Conservation (phyloP, 2,888 invertebrate genomes). For the Hermaeophaga mercurialis region DNA sequence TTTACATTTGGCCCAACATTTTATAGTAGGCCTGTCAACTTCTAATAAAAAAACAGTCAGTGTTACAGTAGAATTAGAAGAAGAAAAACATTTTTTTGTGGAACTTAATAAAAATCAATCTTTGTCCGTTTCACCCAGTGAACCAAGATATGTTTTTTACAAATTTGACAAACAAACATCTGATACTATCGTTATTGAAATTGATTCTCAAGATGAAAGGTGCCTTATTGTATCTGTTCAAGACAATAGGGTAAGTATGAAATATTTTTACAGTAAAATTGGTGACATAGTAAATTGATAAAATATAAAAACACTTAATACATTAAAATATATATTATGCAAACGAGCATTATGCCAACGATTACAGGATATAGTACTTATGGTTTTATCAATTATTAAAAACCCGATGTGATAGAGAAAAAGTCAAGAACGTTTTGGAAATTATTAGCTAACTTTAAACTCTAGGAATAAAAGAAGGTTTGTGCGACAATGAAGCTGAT, state of each 20-base stretch:
- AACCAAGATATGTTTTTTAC: conserved; percentile 68
- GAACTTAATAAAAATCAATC: conserved; percentile 56
- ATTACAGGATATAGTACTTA: no score
- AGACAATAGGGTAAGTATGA: conserved; percentile 68
- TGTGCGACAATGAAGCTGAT: no score
- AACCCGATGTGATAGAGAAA: no score
- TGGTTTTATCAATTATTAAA: no score
- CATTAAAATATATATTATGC: no score
- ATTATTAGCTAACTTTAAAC: no score
- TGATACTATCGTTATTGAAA: conserved; percentile 64
- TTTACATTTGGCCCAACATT: conserved; percentile 40
- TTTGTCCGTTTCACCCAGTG: conserved; percentile 58
- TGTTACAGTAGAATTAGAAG: conserved; percentile 65
- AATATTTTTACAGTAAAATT: no score
- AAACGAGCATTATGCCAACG: no score
- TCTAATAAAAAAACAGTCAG: conserved; percentile 64
- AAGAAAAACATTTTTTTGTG: conserved; percentile 66
- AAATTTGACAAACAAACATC: conserved; percentile 56
- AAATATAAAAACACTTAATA: no score
- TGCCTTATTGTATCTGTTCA: conserved; percentile 84
- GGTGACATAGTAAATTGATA: no score
- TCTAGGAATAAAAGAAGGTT: no score
- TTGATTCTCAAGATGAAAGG: conserved; percentile 68
- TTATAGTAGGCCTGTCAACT: conserved; percentile 57
- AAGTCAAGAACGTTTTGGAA: no score